These are phyloP conservation scores for Coccyzus lansbergi DNA, from an alignment of 2,797 vertebrate species.

Conservation along the genomic window DNA sequence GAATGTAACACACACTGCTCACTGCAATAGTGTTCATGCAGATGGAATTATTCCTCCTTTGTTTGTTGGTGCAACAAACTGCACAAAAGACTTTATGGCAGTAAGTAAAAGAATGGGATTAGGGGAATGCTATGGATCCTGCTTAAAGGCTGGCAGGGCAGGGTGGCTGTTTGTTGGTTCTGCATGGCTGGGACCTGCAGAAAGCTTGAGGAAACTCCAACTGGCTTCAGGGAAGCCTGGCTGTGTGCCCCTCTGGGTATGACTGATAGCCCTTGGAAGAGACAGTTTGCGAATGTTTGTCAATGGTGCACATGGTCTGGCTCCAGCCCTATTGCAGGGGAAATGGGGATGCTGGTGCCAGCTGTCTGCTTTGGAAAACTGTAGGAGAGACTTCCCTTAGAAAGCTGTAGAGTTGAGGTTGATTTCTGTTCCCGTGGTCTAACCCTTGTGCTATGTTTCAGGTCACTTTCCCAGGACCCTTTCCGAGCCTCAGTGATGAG, in stretches of 20 bases:
- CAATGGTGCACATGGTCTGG: not conserved
- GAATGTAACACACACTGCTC: not conserved
- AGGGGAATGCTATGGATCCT: accelerated
- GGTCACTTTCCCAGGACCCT: constrained; percentile 63
- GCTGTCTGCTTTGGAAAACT: not conserved
- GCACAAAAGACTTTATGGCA: constrained; percentile 68
- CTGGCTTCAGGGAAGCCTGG: not conserved
- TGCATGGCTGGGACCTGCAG: not conserved
- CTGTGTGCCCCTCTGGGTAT: not conserved
- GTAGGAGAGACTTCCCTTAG: accelerated
- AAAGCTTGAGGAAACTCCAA: not conserved
- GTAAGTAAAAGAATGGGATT: constrained; percentile 58
- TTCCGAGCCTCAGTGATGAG: constrained; percentile 40
- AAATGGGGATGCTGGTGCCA: not conserved
- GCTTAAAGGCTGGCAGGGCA: not conserved
- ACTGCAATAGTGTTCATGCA: constrained; percentile 2
- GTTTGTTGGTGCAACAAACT: constrained; percentile 46
- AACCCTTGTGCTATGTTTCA: constrained; percentile 22
- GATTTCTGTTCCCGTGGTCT: not conserved
- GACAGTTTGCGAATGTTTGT: not conserved
- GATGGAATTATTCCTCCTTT: not conserved
- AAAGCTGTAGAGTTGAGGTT: not conserved
- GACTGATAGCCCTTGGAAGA: not conserved
- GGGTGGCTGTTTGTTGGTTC: not conserved
- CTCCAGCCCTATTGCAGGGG: not conserved